These are phyloP conservation scores for Vicugna pacos DNA, from an alignment of 2,113 vertebrate genomes.

Conservation along the genomic window DNA sequence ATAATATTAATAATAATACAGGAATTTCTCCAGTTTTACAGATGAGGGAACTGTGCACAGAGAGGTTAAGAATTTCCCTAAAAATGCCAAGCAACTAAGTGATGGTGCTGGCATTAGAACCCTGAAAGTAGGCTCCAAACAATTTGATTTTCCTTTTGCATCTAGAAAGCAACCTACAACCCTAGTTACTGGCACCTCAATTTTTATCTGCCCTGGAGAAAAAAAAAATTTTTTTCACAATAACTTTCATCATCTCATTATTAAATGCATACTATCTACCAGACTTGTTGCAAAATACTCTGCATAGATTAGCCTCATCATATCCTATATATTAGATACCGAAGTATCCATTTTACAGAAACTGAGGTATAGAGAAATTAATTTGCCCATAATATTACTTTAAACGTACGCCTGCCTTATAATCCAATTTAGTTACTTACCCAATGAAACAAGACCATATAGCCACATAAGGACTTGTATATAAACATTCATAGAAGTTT, in stretches of 20 bases:
- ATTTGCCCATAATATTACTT: not conserved
- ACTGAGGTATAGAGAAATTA: not conserved
- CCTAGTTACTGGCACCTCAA: fast-evolving
- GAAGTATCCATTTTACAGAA: not conserved
- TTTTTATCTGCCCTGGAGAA: not conserved
- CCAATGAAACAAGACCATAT: not conserved
- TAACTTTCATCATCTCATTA: not conserved
- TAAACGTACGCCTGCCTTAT: not conserved
- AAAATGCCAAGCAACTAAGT: not conserved
- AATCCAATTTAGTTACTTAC: not conserved
- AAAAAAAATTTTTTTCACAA: not conserved
- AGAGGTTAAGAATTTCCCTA: not conserved
- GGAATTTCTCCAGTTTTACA: not conserved
- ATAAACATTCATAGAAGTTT: not conserved
- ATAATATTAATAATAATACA: not conserved
- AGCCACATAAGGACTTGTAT: not conserved
- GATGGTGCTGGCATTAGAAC: not conserved
- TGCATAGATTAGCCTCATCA: not conserved
- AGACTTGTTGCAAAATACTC: not conserved
- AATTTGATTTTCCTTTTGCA: not conserved
- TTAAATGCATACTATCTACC: not conserved
- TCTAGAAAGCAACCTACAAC: not conserved
- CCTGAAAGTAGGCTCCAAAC: not conserved
- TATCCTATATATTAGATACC: too few species aligned
- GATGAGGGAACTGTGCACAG: not conserved